Evolutionary conservation across 1,140 invertebrate species (phyloP), one percentile per base, ranked within the genome.

Genomic region (Musca domestica): DNA sequence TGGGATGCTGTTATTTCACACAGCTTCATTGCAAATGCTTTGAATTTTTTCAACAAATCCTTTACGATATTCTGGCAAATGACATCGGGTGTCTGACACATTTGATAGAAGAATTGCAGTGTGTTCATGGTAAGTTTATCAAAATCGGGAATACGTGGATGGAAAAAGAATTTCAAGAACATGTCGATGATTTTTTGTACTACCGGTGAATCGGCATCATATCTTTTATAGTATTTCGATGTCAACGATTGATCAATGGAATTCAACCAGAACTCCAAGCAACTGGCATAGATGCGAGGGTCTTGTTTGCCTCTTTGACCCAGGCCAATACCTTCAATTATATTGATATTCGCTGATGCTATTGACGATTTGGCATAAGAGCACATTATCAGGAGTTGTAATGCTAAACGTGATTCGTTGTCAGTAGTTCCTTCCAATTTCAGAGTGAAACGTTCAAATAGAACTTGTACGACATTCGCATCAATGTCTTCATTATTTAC

Each of bases 361-460:
- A 88, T 83, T 0, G 84, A 83, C 0, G 85, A 81, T 65, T 87
- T 87, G 0, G 84, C 83, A 72, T 85, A 85, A 2, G 89, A 88
- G 48, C 86, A 86, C 90, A 95, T 93, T 17, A 89, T 88, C 1
- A 95, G 83, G 1, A 95, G 76, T 22, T 90, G 83, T 5, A 95
- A 80, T 2, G 92, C 89, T 15, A 87, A 84, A 52, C 88, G 85
- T 65, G 90, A 90, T 58, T 94, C 89, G 72, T 86, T 83, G 3
- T 84, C 77, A 0, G 88, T 88, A 0, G 88, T 90, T 15, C 88
- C 87, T 20, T 89, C 84, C n/a, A 91, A 85, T 74, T 92, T 93
- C 72, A 90, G 85, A 0, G 91, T 87, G 76, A 92, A 95, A 67
- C 87, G 88, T 80, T 95, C 91, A 89, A 91, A 95, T 34, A 95